These are phyloP conservation scores for Ganaspis sp. DNA, from an alignment of 1,140 invertebrate genomes.

Conservation along the genomic window DNA sequence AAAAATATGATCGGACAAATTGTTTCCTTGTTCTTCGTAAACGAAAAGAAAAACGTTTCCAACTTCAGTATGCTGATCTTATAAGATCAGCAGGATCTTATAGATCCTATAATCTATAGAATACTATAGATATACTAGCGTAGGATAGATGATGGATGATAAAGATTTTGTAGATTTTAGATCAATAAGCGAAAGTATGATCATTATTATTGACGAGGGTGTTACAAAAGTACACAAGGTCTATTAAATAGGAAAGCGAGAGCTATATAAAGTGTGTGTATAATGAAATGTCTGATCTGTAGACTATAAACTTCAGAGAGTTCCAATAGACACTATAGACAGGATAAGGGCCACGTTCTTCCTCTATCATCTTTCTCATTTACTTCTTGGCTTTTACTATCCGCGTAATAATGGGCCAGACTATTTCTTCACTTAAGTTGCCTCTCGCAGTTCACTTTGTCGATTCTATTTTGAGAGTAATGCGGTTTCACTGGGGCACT, in stretches of 20 bases:
- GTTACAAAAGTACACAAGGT: neutral
- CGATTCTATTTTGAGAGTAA: constrained; percentile 45
- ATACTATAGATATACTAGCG: too few species aligned
- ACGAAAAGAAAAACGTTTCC: too few species aligned
- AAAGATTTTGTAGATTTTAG: too few species aligned
- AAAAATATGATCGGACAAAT: too few species aligned
- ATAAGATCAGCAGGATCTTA: too few species aligned
- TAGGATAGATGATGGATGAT: too few species aligned
- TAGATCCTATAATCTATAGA: too few species aligned
- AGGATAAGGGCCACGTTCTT: neutral
- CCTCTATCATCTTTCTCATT: neutral
- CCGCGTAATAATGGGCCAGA: neutral
- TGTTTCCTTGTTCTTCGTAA: too few species aligned
- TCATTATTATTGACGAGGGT: too few species aligned
- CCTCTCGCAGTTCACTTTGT: constrained; percentile 12
- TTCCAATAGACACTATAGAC: too few species aligned
- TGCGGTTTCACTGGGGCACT: constrained; percentile 50
- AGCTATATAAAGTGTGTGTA: neutral
- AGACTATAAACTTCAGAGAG: neutral
- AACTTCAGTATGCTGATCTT: too few species aligned
- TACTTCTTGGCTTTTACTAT: neutral
- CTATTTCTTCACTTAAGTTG: constrained; percentile 14
- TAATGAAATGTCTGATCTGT: neutral
- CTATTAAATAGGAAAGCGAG: neutral
- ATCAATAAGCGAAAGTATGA: too few species aligned